Evolutionary conservation across 23 tunicate genomes (phyloP).

Genomic region (Botrylloides violaceus): DNA sequence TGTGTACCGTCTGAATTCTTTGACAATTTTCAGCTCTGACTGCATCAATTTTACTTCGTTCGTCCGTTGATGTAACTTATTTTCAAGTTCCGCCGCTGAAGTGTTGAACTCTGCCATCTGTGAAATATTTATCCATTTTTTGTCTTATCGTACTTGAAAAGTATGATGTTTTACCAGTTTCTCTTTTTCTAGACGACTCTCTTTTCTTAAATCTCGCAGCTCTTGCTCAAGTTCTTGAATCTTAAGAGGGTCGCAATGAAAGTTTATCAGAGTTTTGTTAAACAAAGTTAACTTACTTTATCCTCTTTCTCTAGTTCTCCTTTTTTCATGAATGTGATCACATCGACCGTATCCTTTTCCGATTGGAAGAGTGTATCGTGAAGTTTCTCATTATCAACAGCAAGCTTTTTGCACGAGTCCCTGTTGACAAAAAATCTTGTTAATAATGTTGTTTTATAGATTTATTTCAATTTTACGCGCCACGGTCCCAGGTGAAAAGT

Average conservation of each 20-base stretch:
- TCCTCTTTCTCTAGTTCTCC: constrained; percentile 95
- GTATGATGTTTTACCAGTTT: constrained; percentile 25
- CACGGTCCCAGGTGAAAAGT: no score
- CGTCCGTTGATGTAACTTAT: constrained; percentile 53
- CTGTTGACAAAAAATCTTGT: no score
- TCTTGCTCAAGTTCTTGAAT: constrained; percentile 47
- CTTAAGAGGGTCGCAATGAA: constrained; percentile 24
- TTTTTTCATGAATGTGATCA: constrained; percentile 88
- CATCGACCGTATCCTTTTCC: constrained; percentile 96
- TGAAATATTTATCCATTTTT: not conserved
- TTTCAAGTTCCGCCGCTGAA: constrained; percentile 48
- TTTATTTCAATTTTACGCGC: no score
- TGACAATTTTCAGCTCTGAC: constrained; percentile 84
- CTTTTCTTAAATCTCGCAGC: constrained; percentile 62
- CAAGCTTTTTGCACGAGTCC: constrained; percentile 80
- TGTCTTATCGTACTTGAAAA: not conserved
- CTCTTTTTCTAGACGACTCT: constrained; percentile 63
- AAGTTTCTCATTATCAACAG: constrained; percentile 83
- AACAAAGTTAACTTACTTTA: constrained; percentile 32
- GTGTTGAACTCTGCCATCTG: constrained; percentile 72
- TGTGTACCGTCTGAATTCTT: constrained; percentile 71
- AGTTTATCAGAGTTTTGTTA: not conserved
- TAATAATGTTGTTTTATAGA: not conserved
- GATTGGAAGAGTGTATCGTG: constrained; percentile 89
- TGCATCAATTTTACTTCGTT: constrained; percentile 92